Base-by-base conservation (phyloP, 2,113 vertebrate species). In the Artemisiospiza belli region DNA sequence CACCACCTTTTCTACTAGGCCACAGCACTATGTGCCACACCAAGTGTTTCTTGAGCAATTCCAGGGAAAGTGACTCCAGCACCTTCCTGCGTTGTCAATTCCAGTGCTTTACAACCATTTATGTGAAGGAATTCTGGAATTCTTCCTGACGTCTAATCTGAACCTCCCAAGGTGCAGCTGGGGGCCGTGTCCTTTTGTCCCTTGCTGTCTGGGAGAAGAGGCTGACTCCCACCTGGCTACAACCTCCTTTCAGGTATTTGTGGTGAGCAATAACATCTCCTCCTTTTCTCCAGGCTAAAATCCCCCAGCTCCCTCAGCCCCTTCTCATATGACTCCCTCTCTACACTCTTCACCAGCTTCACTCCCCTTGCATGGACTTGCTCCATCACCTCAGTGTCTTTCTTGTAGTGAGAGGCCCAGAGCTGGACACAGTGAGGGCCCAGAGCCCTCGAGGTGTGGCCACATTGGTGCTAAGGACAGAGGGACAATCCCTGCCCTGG, bases 381-480 rank as follows among this genome's bases (percentile, higher is more conserved):
- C 57, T 58, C 33, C 57, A 58, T 35, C 57, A 24, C 21, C 31
- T 52, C 62, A 15, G 2, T 5, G 31, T 11, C 27, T 10, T 68
- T 52, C 62, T 30, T 22, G 31, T 2, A 43, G 20, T 12, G 57
- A n/a, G 57, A 15, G 9, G 14, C 33, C 21, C 33, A 23, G 57
- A 58, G 9, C 57, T n/a, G 33, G 33, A 23, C 33, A 15, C 55
- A n/a, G 43, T 44, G 43, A 44, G 18, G 43, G 43, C 43, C 41
- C 41, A 14, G 41, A 44, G 18, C 7, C 44, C 63, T 33, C 1
- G 2, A 27, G 22, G 9, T 59, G 37, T 5, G 31, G 14, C 37
- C 31, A 76, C 62, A 31, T 1, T 14, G 11, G 25, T 25, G 22
- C 35, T 0, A 0, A 23, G 33, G 10, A 27, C 37, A 59, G 17